phyloP scores from a whole-genome alignment of 2,113 vertebrate species.

The Coregonus clupeaformis region DNA sequence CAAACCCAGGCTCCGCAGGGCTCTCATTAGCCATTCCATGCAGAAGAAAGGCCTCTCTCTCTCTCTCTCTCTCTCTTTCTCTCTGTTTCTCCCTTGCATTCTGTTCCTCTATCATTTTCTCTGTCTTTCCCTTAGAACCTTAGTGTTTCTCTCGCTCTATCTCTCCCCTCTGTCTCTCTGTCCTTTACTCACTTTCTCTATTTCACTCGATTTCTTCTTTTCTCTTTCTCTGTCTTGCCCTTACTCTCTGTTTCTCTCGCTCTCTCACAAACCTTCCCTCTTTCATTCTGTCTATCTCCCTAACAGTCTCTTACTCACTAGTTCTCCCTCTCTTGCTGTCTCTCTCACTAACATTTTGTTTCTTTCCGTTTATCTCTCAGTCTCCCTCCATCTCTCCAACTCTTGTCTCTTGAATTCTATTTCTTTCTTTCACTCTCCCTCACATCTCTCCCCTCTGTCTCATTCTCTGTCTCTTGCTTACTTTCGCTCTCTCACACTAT shows the following conservation, averaged over 20 bases:
- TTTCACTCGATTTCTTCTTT: neutral
- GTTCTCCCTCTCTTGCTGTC: too few relatives aligned
- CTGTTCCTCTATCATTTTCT: conserved; percentile 1
- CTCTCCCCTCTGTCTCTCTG: neutral
- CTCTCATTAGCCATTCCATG: conserved; percentile 62
- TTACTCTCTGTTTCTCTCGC: too few relatives aligned
- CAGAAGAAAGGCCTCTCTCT: conserved; percentile 41
- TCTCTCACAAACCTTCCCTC: too few relatives aligned
- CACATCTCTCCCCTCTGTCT: conserved; percentile 5
- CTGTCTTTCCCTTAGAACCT: conserved; percentile 3
- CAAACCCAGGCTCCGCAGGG: conserved; percentile 54
- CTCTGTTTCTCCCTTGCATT: conserved; percentile 9
- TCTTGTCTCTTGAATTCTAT: too few relatives aligned
- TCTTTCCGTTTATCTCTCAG: neutral
- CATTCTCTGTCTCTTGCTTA: conserved; percentile 4
- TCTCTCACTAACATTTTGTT: neutral
- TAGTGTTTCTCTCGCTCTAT: neutral
- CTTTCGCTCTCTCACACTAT: neutral
- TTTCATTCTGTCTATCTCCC: too few relatives aligned
- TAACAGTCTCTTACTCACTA: too few relatives aligned
- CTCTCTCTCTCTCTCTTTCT: conserved; percentile 8
- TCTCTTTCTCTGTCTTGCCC: neutral
- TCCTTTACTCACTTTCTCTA: neutral
- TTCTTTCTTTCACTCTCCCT: neutral
- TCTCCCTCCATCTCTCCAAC: neutral